Evolutionary conservation across 2,797 vertebrate species (phyloP), one percentile per base, ranked within the genome.

Genomic region (Lycodopsis pacificus): DNA sequence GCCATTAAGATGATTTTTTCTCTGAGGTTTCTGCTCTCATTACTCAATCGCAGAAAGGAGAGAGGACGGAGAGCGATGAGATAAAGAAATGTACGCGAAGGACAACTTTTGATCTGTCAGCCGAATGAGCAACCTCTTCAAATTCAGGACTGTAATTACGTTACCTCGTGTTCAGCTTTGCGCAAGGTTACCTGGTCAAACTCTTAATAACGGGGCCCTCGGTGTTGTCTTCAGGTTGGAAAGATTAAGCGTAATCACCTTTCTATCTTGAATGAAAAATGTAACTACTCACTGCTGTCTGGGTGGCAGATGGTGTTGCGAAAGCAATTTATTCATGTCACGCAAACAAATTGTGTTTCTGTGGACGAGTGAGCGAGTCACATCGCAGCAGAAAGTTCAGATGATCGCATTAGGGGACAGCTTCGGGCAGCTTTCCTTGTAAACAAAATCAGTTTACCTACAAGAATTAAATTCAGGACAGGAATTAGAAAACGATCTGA

Each of bases 281-380:
- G 20, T 42, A 32, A 44, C 58, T 59, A 14, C 61, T 53, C 42
- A 36, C 61, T 42, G 44, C 51, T 69, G 71, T 71, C 72, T 79
- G 77, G 61, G 27, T 46, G 69, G 82, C 74, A 83, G 84, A 82
- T 82, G 84, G 84, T 54, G 32, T 4, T 42, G 72, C 42, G 1
- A 61, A 58, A 38, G 64, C 48, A 77, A 77, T 86, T 75, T 79
- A 69, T 81, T 77, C 66, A 80, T 64, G 62, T 77, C 72, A 62
- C 56, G 44, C 67, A 73, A 71, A 71, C 57, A 76, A 71, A 81
- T 53, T 57, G 82, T 48, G 32, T 73, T 73, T 81, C 32, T 61
- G 57, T 42, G 19, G 51, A 63, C 22, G 53, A 64, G 70, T 30
- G 36, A 80, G 65, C 46, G 63, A 71, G 66, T 63, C 53, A 57